Evolutionary conservation across 2,888 invertebrate species (phyloP).

Genomic region (Lysandra bellargus): DNA sequence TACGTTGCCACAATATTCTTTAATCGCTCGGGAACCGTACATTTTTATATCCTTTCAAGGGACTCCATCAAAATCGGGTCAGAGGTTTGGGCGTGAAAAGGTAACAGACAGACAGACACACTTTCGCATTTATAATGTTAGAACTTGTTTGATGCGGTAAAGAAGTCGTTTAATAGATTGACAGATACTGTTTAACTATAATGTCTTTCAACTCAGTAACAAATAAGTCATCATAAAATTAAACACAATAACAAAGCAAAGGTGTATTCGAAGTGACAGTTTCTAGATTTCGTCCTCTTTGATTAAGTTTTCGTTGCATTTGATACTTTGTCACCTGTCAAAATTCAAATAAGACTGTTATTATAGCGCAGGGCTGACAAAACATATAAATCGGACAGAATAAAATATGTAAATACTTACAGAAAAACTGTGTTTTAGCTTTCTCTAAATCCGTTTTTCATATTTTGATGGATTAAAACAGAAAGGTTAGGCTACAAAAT

Average conservation of each 20-base stretch:
- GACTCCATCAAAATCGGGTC: no score
- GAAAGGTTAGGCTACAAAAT: no score
- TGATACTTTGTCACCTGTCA: constrained; percentile 17
- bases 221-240: neutral
- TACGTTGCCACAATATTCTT: no score
- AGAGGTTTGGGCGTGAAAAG: no score
- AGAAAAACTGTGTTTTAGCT: neutral
- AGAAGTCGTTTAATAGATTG: neutral
- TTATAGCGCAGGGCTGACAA: neutral
- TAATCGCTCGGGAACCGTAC: no score
- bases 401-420: neutral
- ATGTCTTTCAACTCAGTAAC: neutral
- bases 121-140: no score
- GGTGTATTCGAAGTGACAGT: neutral
- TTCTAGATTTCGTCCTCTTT: neutral
- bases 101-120: no score
- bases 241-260: neutral
- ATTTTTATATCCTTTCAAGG: no score
- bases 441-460: neutral
- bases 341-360: neutral
- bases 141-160: no score
- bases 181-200: neutral
- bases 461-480: no score
- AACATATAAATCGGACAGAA: neutral
- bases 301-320: constrained; percentile 14